Evolutionary conservation across 2,113 vertebrate species (phyloP).

Genomic region (Oenanthe melanoleuca): DNA sequence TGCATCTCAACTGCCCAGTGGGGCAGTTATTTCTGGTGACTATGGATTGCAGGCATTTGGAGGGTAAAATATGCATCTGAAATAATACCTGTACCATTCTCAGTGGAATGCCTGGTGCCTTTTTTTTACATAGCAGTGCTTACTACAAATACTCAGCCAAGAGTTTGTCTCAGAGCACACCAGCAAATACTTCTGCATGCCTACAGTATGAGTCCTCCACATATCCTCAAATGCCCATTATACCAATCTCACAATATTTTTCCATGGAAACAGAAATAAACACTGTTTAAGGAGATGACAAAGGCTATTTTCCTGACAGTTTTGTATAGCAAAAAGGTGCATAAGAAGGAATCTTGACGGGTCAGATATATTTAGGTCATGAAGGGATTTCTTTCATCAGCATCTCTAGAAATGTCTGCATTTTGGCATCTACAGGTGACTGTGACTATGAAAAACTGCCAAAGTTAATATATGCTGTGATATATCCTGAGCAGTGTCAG

Average conservation of each 20-base stretch:
- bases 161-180: neutral
- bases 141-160: neutral
- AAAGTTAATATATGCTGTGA: neutral
- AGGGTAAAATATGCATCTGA: neutral
- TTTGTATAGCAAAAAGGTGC: neutral
- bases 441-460: neutral
- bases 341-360: neutral
- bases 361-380: neutral
- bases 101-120: neutral
- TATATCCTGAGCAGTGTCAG: neutral
- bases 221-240: neutral
- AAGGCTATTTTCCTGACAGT: neutral
- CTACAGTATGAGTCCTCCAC: fast-evolving
- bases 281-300: neutral
- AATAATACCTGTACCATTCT: neutral
- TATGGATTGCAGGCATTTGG: neutral
- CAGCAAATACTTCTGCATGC: neutral
- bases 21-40: slow-evolving; percentile 34
- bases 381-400: neutral
- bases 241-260: neutral
- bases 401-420: neutral
- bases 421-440: neutral
- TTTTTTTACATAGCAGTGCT: neutral
- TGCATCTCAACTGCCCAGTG: slow-evolving; percentile 10
- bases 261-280: neutral